Evolutionary conservation across 2,113 vertebrate species (phyloP).

Genomic region (Potamarius usumacintae): DNA sequence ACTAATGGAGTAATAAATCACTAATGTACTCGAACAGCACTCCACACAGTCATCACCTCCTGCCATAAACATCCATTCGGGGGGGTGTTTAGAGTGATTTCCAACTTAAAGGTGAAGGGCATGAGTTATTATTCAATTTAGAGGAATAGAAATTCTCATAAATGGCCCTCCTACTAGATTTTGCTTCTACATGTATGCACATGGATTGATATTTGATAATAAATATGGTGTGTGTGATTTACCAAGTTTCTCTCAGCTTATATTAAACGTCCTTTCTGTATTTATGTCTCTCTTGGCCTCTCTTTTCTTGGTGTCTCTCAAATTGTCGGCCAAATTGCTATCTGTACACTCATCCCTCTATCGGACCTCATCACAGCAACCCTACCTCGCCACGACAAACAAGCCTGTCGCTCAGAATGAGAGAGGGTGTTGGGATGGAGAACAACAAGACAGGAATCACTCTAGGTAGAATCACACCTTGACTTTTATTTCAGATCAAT

Average conservation of each 20-base stretch:
- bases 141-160: slow-evolving; percentile 17
- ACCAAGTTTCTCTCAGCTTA: not conserved
- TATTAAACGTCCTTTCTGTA: not conserved
- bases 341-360: slow-evolving; percentile 13
- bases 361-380: slow-evolving; percentile 3
- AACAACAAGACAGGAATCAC: not conserved
- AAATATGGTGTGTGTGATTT: not conserved
- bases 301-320: not conserved
- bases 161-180: not conserved
- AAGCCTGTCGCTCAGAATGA: not conserved
- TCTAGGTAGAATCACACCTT: not conserved
- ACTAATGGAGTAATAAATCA: slow-evolving; percentile 45
- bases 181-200: not conserved
- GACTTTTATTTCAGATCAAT: not conserved
- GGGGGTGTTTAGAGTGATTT: slow-evolving; percentile 36
- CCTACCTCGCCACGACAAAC: slow-evolving; percentile 13
- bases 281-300: not conserved
- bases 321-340: slow-evolving; percentile 17
- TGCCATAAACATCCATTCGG: slow-evolving; percentile 42
- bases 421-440: not conserved
- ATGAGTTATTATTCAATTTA: slow-evolving; percentile 40
- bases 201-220: not conserved
- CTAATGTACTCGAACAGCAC: slow-evolving; percentile 45
- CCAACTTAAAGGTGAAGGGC: slow-evolving; percentile 6
- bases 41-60: slow-evolving; percentile 39